Evolutionary conservation across 1,140 invertebrate genomes (phyloP), one percentile per base, ranked within the genome.

Genomic region (Reticulitermes speratus): DNA sequence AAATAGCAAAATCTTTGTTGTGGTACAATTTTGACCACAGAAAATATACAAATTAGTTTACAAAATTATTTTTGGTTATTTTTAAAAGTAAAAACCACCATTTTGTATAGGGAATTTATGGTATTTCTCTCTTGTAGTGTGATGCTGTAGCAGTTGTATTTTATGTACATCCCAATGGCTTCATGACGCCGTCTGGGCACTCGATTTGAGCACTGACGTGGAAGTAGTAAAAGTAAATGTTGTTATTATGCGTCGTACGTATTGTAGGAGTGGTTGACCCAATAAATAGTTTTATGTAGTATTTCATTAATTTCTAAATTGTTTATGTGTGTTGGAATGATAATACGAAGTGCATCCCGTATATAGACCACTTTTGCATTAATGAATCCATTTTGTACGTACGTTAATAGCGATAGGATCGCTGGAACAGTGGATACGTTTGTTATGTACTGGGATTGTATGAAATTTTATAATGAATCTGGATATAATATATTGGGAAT

Each of bases 1-100:
- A 93, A 94, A 92, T 93, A 48, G 8, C 23, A 44, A 88, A 90
- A 90, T 90, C 90, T 89, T 89, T 90, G 89, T 89, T 89, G 89
- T 88, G 59, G 52, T 52, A 44, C 12, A 45, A 32, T 48, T 30
- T 52, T 82, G 75, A 81, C 48, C 23, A 9, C 44, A 65, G 44
- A 83, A 83, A 86, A 55, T 85, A 59, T 48, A 48, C 25, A 83
- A 81, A 84, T 85, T 23, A 32, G 52, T 82, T 83, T 85, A 82
- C 9, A 82, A 65, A 87, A 69, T n/a, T 69, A 85, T 82, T 83
- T 83, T 82, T 25, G 32, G 65, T 25, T 86, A 83, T 55, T 84
- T 87, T 87, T 32, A 82, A 52, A n/a, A 23, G 23, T 45, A 2
- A 75, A 87, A 87, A 87, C 19, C 12, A 32, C 16, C 32, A n/a